Evolutionary conservation across 2,797 vertebrate species (phyloP).

Genomic region (Aulostomus chinensis): DNA sequence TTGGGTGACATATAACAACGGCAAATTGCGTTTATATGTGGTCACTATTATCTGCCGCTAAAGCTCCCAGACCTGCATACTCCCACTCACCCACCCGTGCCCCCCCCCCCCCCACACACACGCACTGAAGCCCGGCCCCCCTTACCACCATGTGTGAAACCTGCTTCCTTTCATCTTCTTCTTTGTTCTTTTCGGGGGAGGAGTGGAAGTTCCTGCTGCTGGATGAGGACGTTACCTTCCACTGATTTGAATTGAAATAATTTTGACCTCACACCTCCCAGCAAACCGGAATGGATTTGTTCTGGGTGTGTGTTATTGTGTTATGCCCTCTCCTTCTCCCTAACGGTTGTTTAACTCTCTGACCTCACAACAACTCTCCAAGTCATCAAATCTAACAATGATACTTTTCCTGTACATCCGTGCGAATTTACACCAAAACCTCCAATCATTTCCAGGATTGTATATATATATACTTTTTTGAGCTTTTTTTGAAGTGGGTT

Average conservation of each 20-base stretch:
- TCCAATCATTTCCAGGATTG: too few relatives aligned
- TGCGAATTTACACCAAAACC: too few relatives aligned
- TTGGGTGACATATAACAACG: too few relatives aligned
- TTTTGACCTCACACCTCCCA: conserved; percentile 63
- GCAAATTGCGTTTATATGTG: too few relatives aligned
- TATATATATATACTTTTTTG: too few relatives aligned
- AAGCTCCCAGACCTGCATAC: too few relatives aligned
- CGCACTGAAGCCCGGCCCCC: conserved; percentile 10
- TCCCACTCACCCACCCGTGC: conserved; percentile 20
- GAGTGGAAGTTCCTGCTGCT: conserved; percentile 33
- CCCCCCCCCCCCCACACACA: neutral
- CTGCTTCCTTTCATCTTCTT: conserved; percentile 48
- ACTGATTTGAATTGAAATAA: conserved; percentile 73
- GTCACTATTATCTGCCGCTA: too few relatives aligned
- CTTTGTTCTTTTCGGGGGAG: conserved; percentile 56
- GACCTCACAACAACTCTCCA: conserved; percentile 40
- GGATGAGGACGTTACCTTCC: conserved; percentile 55
- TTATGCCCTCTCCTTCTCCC: conserved; percentile 58
- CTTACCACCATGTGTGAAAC: conserved; percentile 36
- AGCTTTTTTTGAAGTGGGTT: too few relatives aligned
- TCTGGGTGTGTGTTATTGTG: conserved; percentile 69
- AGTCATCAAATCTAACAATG: conserved; percentile 33
- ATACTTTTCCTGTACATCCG: too few relatives aligned
- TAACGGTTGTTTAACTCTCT: conserved; percentile 62
- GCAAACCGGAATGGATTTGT: conserved; percentile 76